Evolutionary conservation across 2,113 vertebrate species (phyloP).

Genomic region (Camelus bactrianus): DNA sequence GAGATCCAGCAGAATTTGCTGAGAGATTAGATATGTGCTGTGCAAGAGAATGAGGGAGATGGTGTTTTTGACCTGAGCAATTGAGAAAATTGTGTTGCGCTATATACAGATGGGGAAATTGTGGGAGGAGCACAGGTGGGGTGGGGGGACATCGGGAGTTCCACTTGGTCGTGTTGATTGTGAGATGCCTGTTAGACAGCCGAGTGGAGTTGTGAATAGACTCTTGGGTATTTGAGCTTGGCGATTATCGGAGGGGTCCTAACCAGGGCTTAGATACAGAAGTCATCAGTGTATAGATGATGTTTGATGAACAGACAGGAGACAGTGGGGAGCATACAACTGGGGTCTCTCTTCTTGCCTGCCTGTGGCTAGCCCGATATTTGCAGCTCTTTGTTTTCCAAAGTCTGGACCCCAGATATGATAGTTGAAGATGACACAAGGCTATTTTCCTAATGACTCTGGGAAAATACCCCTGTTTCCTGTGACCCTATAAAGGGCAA

Average conservation of each 20-base stretch:
- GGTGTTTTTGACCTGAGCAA: not conserved
- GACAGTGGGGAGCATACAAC: rapidly evolving
- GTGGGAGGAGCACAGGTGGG: too few species aligned
- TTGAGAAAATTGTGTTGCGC: not conserved
- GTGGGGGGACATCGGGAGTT: not conserved
- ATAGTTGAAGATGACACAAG: not conserved
- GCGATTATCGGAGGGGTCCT: not conserved
- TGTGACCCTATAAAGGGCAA: not conserved
- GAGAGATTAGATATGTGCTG: not conserved
- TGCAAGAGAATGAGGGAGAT: not conserved
- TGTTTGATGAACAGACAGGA: rapidly evolving
- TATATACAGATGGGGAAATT: not conserved
- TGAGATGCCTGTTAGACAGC: not conserved
- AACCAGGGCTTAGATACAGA: not conserved
- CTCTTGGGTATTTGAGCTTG: not conserved
- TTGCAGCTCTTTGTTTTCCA: not conserved
- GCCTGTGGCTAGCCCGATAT: too few species aligned
- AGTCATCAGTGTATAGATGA: rapidly evolving
- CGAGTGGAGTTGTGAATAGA: not conserved
- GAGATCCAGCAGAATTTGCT: not conserved
- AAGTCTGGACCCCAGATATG: not conserved
- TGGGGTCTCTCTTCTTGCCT: not conserved
- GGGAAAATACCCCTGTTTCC: not conserved
- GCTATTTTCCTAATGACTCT: not conserved
- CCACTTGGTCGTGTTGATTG: not conserved